These are phyloP conservation scores for Rutpela maculata DNA, from an alignment of 2,888 invertebrate species.

Conservation along the genomic window DNA sequence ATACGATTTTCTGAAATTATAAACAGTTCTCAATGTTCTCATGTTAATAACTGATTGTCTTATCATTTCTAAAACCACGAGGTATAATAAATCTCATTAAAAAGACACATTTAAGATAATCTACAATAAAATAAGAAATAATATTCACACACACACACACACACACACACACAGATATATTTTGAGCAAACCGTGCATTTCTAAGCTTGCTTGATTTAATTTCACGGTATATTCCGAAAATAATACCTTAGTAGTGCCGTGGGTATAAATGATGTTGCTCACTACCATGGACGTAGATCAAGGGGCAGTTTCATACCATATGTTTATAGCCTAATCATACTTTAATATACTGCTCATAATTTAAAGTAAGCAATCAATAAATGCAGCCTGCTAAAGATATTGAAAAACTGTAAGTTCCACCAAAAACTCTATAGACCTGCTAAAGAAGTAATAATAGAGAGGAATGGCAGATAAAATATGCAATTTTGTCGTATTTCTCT, in stretches of 20 bases:
- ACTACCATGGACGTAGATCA: background rate
- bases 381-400: too few relatives aligned
- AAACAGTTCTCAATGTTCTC: constrained; percentile 10
- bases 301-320: background rate
- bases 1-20: background rate
- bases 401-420: too few relatives aligned
- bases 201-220: constrained; percentile 24
- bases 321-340: too few relatives aligned
- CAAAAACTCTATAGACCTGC: too few relatives aligned
- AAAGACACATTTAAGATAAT: constrained; percentile 26
- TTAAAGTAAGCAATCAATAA: too few relatives aligned
- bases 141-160: constrained; percentile 1
- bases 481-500: too few relatives aligned
- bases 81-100: constrained; percentile 14
- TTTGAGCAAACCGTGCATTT: constrained; percentile 4
- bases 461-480: too few relatives aligned
- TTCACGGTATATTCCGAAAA: constrained; percentile 22
- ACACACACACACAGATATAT: too few relatives aligned
- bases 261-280: background rate
- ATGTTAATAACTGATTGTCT: background rate
- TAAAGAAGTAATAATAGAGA: too few relatives aligned
- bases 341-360: too few relatives aligned
- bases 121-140: constrained; percentile 12
- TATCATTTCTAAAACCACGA: constrained; percentile 27
- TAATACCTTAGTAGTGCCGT: constrained; percentile 7